Evolutionary conservation across 37 sponge, comb jelly and placozoan species (phyloP), one percentile per base, ranked within the genome.

Genomic region (Corticium candelabrum): DNA sequence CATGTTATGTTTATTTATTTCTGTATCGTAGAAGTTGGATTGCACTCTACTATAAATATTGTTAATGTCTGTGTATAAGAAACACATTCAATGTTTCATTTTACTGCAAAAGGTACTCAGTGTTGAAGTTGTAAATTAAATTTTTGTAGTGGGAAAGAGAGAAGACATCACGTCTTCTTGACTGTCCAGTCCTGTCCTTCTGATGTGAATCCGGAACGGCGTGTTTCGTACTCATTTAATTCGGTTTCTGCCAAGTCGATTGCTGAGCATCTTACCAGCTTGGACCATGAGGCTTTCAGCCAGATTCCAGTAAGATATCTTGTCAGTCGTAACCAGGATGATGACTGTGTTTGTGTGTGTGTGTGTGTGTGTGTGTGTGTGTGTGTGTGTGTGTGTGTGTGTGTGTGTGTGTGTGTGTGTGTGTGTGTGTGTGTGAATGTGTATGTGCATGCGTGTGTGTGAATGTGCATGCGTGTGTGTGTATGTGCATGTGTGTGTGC

Each of bases 331-430:
- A n/a, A n/a, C n/a, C n/a, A n/a, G n/a, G n/a, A n/a, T n/a, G n/a
- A n/a, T 43, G 56, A 5, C 11, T 43, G 56, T 43, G 56, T 43
- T 5, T 43, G 56, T 11, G 56, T 43, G 56, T 43, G 56, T 43
- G 56, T 43, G 56, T 11, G 56, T 43, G 56, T 43, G 56, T 43
- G 56, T 43, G 56, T 43, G 56, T 43, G 56, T 43, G 56, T 43
- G 56, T 43, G 56, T 43, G 56, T 43, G 56, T 43, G 56, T 43
- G 56, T 43, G 56, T 43, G 56, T 43, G 56, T 43, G 56, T 43
- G 56, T 43, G 56, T 43, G 56, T 43, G 56, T 43, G 56, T 43
- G 56, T 43, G 56, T 43, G 56, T 43, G 56, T 43, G 56, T 43
- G 56, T 43, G 56, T 43, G 56, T 43, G 56, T 43, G 56, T 43